A percentile compares a stretch with the other conserved stretches of the same genome.
phyloP scores from a whole-genome alignment of 2,113 vertebrate species.

The Vulpes ferrilata region DNA sequence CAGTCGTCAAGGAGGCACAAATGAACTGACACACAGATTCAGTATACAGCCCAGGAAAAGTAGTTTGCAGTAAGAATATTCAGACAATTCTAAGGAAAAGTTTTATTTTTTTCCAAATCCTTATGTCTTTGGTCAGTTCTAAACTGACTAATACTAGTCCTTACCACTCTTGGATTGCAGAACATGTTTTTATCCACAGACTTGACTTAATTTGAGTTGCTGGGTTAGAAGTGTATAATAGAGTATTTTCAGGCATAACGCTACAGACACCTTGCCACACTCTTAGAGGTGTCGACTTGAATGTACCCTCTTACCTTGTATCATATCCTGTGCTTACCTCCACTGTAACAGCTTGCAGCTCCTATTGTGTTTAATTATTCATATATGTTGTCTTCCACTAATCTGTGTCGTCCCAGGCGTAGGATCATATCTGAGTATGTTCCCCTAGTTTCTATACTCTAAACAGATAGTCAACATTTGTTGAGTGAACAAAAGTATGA shows the following conservation, averaged over 20 bases:
- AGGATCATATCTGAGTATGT: background rate
- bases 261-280: background rate
- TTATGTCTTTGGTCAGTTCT: background rate
- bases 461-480: background rate
- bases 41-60: background rate
- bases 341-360: background rate
- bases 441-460: background rate
- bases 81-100: background rate
- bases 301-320: background rate
- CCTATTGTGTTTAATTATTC: background rate
- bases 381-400: background rate
- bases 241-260: background rate
- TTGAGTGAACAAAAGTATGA: background rate
- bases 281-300: background rate
- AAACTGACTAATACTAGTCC: background rate
- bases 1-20: constrained; percentile 34
- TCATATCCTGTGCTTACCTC: background rate
- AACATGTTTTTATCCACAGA: background rate
- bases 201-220: background rate
- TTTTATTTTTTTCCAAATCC: background rate
- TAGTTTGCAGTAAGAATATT: background rate
- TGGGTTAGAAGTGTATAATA: background rate
- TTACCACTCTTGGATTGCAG: background rate
- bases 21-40: background rate
- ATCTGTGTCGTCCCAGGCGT: background rate